Conservation (phyloP, 2,113 vertebrate genomes). For the Electrona antarctica region DNA sequence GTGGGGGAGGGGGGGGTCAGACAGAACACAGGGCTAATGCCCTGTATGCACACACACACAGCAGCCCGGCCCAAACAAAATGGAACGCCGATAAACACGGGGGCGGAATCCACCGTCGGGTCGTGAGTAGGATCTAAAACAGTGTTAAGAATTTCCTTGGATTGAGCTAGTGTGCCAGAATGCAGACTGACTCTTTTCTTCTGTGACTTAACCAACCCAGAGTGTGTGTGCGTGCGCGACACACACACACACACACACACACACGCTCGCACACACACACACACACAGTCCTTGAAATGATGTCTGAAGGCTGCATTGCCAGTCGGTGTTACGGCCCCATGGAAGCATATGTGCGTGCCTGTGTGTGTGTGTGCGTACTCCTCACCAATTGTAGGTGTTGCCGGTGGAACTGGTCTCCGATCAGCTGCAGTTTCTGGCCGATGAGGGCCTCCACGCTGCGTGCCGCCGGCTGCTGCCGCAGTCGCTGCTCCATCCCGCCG, state of each 20-base stretch:
- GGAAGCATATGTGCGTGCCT: neutral
- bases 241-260: neutral
- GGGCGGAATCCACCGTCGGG: too few species aligned
- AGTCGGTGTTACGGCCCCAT: too few species aligned
- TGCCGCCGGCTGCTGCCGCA: slow-evolving; percentile 51
- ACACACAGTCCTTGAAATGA: neutral
- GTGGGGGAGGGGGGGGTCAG: slow-evolving; percentile 53
- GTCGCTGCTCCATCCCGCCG: slow-evolving; percentile 58
- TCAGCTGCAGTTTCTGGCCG: slow-evolving; percentile 82
- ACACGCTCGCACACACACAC: neutral
- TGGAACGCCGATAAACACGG: slow-evolving; percentile 28
- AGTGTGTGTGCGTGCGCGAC: too few species aligned
- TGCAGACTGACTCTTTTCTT: too few species aligned
- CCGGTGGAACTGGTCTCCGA: slow-evolving; percentile 83
- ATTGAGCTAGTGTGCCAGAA: too few species aligned
- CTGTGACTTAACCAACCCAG: too few species aligned
- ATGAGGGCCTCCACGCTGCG: slow-evolving; percentile 76
- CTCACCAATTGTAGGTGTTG: slow-evolving; percentile 81
- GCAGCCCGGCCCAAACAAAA: slow-evolving; percentile 67
- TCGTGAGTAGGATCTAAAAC: too few species aligned
- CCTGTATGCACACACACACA: slow-evolving; percentile 3
- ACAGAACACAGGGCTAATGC: slow-evolving; percentile 32
- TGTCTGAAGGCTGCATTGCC: too few species aligned
- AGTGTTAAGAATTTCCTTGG: too few species aligned
- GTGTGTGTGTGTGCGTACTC: neutral